phyloP scores from a whole-genome alignment of 2,888 invertebrate genomes.

The Nebria brevicollis region DNA sequence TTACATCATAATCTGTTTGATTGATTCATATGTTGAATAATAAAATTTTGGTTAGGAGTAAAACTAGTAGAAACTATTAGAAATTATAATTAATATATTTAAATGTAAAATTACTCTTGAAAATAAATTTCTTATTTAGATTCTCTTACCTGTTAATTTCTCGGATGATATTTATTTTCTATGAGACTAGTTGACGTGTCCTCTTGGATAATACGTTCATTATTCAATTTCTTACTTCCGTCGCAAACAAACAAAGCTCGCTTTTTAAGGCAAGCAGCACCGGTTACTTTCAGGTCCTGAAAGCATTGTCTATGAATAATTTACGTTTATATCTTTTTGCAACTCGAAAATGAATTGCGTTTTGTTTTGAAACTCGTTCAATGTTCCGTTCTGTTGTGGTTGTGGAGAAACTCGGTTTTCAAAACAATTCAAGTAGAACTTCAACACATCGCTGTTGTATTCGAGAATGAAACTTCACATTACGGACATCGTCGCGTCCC shows the following conservation, averaged over 20 bases:
- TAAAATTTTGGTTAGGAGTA: too few relatives aligned
- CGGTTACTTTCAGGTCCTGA: constrained; percentile 21
- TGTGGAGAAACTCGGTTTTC: constrained; percentile 22
- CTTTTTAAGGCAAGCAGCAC: constrained; percentile 14
- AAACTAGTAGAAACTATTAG: too few relatives aligned
- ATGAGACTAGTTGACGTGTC: not conserved
- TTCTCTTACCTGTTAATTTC: not conserved
- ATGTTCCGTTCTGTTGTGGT: not conserved
- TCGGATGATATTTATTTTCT: not conserved
- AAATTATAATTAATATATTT: too few relatives aligned
- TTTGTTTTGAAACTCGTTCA: constrained; percentile 35
- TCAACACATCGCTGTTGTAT: constrained; percentile 39
- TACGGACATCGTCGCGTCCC: constrained; percentile 1
- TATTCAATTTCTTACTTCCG: constrained; percentile 30
- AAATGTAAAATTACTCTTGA: not conserved
- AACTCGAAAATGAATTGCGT: constrained; percentile 40
- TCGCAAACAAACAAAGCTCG: constrained; percentile 12
- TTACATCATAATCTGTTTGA: too few relatives aligned
- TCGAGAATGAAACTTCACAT: constrained; percentile 11
- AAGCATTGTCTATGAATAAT: constrained; percentile 41
- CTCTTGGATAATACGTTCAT: constrained; percentile 23
- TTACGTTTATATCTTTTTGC: constrained; percentile 42
- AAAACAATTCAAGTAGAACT: constrained; percentile 43
- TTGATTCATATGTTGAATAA: too few relatives aligned
- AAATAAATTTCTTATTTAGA: not conserved